Base-by-base conservation (phyloP, 2,113 vertebrate genomes). In the Pygoscelis adeliae region DNA sequence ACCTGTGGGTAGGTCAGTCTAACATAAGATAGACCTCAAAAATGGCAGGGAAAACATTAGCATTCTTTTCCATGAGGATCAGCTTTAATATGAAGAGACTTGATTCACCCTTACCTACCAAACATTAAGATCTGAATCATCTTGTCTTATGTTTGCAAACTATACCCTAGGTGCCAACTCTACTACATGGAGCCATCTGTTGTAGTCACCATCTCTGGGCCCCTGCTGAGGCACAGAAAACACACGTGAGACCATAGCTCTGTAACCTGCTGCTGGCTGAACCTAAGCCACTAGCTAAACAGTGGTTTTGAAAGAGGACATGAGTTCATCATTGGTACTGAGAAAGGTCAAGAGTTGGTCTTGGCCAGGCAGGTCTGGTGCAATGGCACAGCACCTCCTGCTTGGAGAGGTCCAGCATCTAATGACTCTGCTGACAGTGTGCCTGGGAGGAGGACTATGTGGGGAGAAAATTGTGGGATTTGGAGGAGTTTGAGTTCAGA, bases 281-380 rank as follows among this genome's bases (percentile, higher is more conserved):
- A 72, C 70, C 14, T 69, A 55, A 74, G 15, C n/a, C 18, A 55
- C 16, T 23, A 55, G 49, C 22, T 56, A 25, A 46, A 72, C 34
- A 40, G 63, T 29, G 49, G n/a, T 77, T 85, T 82, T 82, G 84
- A 53, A 91, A 65, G 58, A 82, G 81, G 8, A 49, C 34, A 20
- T 0, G 0, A 63, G 15, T 36, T 44, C 14, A 4, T 56, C 49
- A 5, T 12, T 47, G 30, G 16, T 47, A 34, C 14, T 52, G 66
- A 76, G 47, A 76, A 90, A 80, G 42, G 25, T 59, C 40, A 71
- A 44, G 46, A 70, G 8, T 27, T 85, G 55, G 26, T 53, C 42
- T 58, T 90, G 61, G 46, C 38, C 40, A 55, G 36, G 9, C 29
- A 79, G 19, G 6, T 59, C 52, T 65, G 72, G 4, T 76, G 16